phyloP scores from a whole-genome alignment of 2,113 vertebrate species.

The Alethe castanea region DNA sequence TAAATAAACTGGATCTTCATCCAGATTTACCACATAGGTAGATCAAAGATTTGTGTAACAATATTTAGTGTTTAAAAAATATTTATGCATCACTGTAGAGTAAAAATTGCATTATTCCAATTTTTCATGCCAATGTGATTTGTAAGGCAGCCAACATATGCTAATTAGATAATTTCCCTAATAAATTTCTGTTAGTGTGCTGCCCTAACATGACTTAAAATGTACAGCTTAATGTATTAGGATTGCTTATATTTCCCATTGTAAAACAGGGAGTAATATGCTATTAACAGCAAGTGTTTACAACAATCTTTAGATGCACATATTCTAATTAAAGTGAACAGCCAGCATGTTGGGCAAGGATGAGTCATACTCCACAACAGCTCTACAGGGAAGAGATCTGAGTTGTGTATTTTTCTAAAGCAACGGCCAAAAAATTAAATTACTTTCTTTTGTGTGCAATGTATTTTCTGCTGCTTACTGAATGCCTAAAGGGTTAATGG shows the following conservation, averaged over 20 bases:
- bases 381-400: slow-evolving; percentile 17
- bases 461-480: background rate
- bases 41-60: background rate
- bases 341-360: slow-evolving; percentile 11
- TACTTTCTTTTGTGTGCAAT: slow-evolving; percentile 6
- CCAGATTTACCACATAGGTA: background rate
- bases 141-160: slow-evolving; percentile 12
- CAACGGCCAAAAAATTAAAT: background rate
- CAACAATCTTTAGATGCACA: slow-evolving; percentile 28
- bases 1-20: background rate
- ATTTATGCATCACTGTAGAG: background rate
- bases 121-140: slow-evolving; percentile 23
- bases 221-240: slow-evolving; percentile 1
- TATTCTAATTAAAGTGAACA: slow-evolving; percentile 52
- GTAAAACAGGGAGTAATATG: background rate
- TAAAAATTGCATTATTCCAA: background rate
- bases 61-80: slow-evolving; percentile 43
- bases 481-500: background rate
- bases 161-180: slow-evolving; percentile 5
- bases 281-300: slow-evolving; percentile 22
- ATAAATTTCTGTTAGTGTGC: slow-evolving; percentile 10
- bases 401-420: slow-evolving; percentile 23
- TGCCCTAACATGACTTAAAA: slow-evolving; percentile 35
- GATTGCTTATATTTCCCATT: background rate
- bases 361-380: slow-evolving; percentile 23